phyloP scores from a whole-genome alignment of 2,888 invertebrate species.

The Axea sp. region DNA sequence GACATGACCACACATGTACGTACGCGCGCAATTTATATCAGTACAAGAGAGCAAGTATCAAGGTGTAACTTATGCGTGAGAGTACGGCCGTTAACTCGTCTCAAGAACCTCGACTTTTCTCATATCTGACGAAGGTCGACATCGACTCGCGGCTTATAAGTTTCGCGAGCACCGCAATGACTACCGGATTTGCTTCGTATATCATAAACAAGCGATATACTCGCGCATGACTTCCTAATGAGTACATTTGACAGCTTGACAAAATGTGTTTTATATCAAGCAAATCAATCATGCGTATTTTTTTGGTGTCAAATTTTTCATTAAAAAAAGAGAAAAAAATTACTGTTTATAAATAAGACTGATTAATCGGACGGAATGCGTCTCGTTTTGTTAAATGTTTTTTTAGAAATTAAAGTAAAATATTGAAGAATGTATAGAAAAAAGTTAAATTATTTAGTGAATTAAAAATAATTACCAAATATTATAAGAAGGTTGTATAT shows the following conservation, averaged over 20 bases:
- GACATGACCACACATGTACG: slow-evolving; percentile 7
- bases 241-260: slow-evolving; percentile 11
- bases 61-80: slow-evolving; percentile 21
- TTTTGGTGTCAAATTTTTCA: no score
- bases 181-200: slow-evolving; percentile 31
- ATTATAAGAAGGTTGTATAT: no score
- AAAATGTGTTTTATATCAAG: slow-evolving; percentile 8
- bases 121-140: slow-evolving; percentile 60
- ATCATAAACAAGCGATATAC: slow-evolving; percentile 36
- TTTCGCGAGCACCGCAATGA: slow-evolving; percentile 23
- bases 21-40: slow-evolving; percentile 9
- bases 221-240: slow-evolving; percentile 11
- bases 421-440: no score
- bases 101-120: slow-evolving; percentile 54
- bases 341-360: no score
- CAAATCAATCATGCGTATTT: no score
- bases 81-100: slow-evolving; percentile 57
- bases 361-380: no score
- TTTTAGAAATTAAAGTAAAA: no score
- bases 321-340: no score
- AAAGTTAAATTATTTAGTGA: no score
- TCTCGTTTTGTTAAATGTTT: no score
- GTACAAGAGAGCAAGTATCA: slow-evolving; percentile 25
- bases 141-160: slow-evolving; percentile 28
- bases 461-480: no score